Conservation (phyloP, 1,140 invertebrate genomes). For the Onthophagus taurus region DNA sequence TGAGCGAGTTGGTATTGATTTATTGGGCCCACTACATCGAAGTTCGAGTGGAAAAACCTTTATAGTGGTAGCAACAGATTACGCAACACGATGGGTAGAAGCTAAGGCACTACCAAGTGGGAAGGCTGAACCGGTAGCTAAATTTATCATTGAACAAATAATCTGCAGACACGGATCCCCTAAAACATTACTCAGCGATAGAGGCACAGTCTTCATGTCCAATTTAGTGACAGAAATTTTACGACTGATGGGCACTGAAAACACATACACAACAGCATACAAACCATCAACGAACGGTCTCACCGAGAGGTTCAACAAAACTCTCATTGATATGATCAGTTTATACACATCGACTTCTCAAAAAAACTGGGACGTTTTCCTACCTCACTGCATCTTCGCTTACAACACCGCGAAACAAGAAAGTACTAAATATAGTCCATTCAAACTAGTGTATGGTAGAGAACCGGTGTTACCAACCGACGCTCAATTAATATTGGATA, state of each 20-base stretch:
- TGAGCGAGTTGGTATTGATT: background rate
- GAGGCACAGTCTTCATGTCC: slow-evolving; percentile 10
- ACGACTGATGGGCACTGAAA: background rate
- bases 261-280: background rate
- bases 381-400: slow-evolving; percentile 9
- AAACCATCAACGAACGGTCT: slow-evolving; percentile 5
- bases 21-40: too few relatives aligned
- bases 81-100: too few relatives aligned
- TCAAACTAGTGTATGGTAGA: slow-evolving; percentile 13
- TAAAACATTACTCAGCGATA: background rate
- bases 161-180: too few relatives aligned
- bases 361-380: slow-evolving; percentile 12
- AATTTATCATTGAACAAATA: too few relatives aligned
- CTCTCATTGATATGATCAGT: slow-evolving; percentile 11
- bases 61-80: too few relatives aligned
- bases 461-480: slow-evolving; percentile 13
- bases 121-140: too few relatives aligned
- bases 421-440: slow-evolving; percentile 12
- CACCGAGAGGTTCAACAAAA: slow-evolving; percentile 13
- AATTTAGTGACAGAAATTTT: background rate
- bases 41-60: too few relatives aligned
- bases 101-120: too few relatives aligned
- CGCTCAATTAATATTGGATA: slow-evolving; percentile 3
- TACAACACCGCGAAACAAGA: slow-evolving; percentile 14
- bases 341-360: slow-evolving; percentile 10